Evolutionary conservation across 2,113 vertebrate genomes (phyloP).

Genomic region (Oncorhynchus kisutch): DNA sequence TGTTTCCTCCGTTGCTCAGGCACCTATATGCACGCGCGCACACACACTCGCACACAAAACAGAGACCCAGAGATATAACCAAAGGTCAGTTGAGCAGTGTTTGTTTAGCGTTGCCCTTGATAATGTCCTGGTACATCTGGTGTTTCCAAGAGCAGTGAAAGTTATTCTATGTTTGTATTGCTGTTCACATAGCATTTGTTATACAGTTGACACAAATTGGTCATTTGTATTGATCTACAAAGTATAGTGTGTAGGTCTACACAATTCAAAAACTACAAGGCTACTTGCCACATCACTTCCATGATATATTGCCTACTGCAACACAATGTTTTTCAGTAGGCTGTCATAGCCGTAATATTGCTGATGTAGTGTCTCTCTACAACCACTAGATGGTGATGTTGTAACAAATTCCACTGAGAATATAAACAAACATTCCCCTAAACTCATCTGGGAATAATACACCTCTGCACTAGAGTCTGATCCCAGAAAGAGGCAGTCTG

Average conservation of each 20-base stretch:
- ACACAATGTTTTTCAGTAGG: neutral
- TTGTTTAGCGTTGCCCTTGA: neutral
- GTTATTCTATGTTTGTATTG: no score
- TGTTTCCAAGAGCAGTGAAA: neutral
- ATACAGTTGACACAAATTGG: no score
- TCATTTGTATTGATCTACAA: no score
- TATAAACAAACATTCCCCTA: neutral
- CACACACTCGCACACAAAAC: neutral
- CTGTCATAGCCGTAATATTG: neutral
- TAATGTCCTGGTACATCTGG: neutral
- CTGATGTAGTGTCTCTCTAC: constrained; percentile 12
- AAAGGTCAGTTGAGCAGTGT: neutral
- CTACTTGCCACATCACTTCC: no score
- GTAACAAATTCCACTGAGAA: neutral
- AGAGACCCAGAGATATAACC: neutral
- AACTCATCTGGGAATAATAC: neutral
- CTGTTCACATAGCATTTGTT: no score
- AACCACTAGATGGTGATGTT: constrained; percentile 40
- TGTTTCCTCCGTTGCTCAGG: no score
- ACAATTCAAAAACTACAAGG: no score
- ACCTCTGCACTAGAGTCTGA: no score
- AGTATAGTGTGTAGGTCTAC: no score
- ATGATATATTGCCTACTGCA: no score
- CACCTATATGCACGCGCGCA: no score
- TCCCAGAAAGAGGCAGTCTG: no score